A percentile compares a stretch with the other conserved stretches of the same genome.
phyloP scores from a whole-genome alignment of 2,797 vertebrate species.

The Setipinna tenuifilis region DNA sequence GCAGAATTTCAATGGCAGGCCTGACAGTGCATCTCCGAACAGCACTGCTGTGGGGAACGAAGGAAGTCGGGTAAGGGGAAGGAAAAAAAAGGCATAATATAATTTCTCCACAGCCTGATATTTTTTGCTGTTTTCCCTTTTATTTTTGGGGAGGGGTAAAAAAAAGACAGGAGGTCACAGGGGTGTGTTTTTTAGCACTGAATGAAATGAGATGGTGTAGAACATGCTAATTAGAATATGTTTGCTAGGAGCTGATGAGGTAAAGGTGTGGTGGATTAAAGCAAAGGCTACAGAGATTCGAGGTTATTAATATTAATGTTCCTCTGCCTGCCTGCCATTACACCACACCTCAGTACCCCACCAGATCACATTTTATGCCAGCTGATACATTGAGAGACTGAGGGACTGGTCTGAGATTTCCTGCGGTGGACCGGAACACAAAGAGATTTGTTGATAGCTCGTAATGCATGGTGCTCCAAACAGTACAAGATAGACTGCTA shows the following conservation, averaged over 20 bases:
- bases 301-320: background rate
- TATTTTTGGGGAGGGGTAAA: background rate
- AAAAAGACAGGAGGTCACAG: background rate
- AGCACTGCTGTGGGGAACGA: background rate
- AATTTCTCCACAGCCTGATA: constrained; percentile 3
- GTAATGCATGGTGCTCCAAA: background rate
- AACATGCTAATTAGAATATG: background rate
- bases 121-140: background rate
- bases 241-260: background rate
- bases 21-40: constrained; percentile 51
- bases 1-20: constrained; percentile 70
- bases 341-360: background rate
- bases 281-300: background rate
- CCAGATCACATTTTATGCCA: background rate
- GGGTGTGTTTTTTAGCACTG: background rate
- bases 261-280: background rate
- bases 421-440: background rate
- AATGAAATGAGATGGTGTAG: background rate
- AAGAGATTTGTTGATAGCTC: background rate
- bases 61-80: background rate
- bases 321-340: background rate
- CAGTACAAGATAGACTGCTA: background rate
- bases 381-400: background rate
- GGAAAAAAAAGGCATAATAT: background rate
- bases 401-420: background rate